These are phyloP conservation scores for Petrolisthes cinctipes DNA, from an alignment of 2,888 invertebrate species.

Conservation along the genomic window DNA sequence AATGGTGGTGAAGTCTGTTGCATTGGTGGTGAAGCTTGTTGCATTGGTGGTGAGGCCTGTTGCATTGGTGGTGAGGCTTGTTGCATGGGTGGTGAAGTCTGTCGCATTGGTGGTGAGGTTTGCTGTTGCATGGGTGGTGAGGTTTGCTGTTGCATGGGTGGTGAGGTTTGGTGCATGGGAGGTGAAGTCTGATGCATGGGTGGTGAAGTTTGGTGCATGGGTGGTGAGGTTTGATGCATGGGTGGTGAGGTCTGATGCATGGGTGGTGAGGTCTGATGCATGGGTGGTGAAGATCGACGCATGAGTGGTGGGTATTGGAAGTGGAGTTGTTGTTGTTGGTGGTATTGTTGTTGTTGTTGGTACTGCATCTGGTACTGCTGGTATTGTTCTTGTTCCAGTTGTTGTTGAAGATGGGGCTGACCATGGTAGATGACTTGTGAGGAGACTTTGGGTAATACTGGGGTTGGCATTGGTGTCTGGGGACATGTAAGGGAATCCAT, in stretches of 20 bases:
- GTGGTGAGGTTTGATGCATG: not conserved
- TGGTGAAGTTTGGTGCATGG: not conserved
- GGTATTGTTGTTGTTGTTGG: conserved; percentile 16
- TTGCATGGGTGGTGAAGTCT: not conserved
- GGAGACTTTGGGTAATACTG: not conserved
- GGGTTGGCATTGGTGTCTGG: not conserved
- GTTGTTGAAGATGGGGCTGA: conserved; percentile 43
- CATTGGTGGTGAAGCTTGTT: not conserved
- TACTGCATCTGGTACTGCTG: conserved; percentile 21
- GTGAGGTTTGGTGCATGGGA: not conserved
- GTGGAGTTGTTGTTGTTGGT: conserved; percentile 16
- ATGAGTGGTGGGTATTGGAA: not conserved
- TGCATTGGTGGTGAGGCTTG: not conserved
- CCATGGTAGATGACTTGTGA: conserved; percentile 45
- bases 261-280: not conserved
- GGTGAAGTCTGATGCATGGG: not conserved
- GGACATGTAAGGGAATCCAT: conserved; percentile 23
- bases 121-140: not conserved
- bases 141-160: not conserved
- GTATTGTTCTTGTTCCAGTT: conserved; percentile 15
- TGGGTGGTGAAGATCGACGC: not conserved
- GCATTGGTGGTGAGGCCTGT: not conserved
- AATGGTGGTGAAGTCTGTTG: not conserved
- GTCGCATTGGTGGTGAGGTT: not conserved
- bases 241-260: not conserved